Evolutionary conservation across 2,797 vertebrate species (phyloP).

Genomic region (Lacerta viridis): DNA sequence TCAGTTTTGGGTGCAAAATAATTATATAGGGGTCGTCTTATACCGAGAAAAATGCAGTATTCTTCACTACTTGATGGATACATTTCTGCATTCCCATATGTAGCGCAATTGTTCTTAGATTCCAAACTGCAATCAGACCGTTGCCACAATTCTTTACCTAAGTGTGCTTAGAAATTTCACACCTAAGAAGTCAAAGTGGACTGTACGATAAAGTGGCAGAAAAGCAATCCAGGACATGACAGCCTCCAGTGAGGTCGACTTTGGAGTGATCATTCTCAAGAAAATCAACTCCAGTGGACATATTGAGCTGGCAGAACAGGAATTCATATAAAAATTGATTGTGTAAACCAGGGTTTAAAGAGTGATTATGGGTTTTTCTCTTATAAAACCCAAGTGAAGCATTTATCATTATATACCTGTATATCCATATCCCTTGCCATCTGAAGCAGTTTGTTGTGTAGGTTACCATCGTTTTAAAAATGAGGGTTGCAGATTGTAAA

Average conservation of each 20-base stretch:
- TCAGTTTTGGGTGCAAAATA: too few species aligned
- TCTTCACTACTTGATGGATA: too few species aligned
- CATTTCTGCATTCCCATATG: too few species aligned
- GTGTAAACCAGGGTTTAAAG: background rate
- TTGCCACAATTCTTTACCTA: background rate
- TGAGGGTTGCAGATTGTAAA: background rate
- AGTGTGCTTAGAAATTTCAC: background rate
- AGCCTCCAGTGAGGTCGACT: background rate
- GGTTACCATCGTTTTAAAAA: background rate
- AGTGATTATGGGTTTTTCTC: background rate
- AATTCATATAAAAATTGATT: background rate
- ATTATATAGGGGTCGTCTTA: too few species aligned
- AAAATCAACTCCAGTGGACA: background rate
- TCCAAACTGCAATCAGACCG: background rate
- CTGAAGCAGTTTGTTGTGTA: background rate
- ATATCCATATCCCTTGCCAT: background rate
- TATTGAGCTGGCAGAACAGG: background rate
- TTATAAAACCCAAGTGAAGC: background rate
- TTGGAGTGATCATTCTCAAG: background rate
- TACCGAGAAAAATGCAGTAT: too few species aligned
- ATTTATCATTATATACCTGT: background rate
- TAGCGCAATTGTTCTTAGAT: background rate
- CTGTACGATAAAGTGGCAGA: background rate
- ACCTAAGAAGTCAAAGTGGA: background rate
- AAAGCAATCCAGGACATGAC: background rate